Evolutionary conservation across 2,797 vertebrate species (phyloP), one percentile per base, ranked within the genome.

Genomic region (Brotula barbata): DNA sequence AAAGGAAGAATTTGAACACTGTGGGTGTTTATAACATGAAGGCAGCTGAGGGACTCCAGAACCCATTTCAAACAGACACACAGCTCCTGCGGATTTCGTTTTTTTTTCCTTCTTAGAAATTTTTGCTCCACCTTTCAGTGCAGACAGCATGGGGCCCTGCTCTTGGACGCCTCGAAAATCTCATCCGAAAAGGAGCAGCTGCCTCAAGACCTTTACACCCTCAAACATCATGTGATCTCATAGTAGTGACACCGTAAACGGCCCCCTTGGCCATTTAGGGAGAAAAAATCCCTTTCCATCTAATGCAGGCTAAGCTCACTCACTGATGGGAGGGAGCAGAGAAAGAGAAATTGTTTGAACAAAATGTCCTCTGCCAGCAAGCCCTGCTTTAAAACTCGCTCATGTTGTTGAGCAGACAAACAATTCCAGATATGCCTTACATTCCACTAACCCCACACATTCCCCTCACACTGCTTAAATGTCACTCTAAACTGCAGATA

Each of bases 11-110:
- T 89, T 78, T 85, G 81, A 89, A 81, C 79, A 81, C 84, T 84
- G 85, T 83, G 85, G 87, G 84, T 90, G 89, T 89, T 89, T 87
- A 89, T 89, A 89, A 86, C 85, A 85, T 71, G 77, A 75, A 86
- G 85, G 81, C 85, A 83, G 82, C 73, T 75, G 70, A 88, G 82
- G 83, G 82, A 87, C 88, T 87, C 85, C 75, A 87, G 84, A 86
- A 76, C 83, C 73, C 71, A 82, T 86, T 86, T 88, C 77, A 87
- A 88, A 88, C 71, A 89, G 84, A 85, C 82, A 81, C 78, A 85
- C 77, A 83, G 82, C 81, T 87, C 83, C 81, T 83, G 81, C 87
- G 79, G 82, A 87, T 87, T 87, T 86, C 39, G 68, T 64, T 52
- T 42, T 65, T 64, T 22, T 43, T 11, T 31, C 4, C 61, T 68